Base-by-base conservation (phyloP, 1,140 invertebrate species). In the Triops cancriformis region DNA sequence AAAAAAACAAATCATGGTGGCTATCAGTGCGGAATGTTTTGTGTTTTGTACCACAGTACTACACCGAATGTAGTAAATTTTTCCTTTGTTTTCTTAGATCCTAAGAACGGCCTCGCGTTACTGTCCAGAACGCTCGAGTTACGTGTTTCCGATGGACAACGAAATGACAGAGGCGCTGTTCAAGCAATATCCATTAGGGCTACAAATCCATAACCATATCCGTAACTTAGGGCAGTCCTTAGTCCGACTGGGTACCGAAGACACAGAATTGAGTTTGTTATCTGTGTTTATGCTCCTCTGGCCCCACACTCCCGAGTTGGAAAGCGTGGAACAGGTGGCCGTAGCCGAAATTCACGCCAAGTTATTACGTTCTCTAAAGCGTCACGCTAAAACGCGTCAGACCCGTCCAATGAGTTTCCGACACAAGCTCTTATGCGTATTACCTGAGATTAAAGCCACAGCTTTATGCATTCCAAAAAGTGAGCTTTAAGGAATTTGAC, bases 381-480 rank as follows among this genome's bases (percentile, higher is more conserved):
- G 31, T 37, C 74, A 43, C 23, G 14, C 74, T 6, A 26, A 31
- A 73, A 23, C 37, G n/a, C 72, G 77, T n/a, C 73, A 72, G 72
- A 18, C 73, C 10, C 26, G 41, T n/a, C 28, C 41, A 0, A 42
- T 28, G 14, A 73, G 23, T 45, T 26, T 78, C 10, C 26, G 28
- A 18, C 18, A 27, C 26, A 78, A 78, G n/a, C n/a, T 78, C 64
- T 26, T 78, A n/a, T 42, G 42, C 27, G n/a, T 45, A 23, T 72
- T 78, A n/a, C 42, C 77, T 23, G 72, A 78, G 23, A 73, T 78
- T 74, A 31, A 45, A 73, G 72, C 77, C 42, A 41, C 51, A 18
- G 51, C 51, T 64, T 64, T 64, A 64, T 64, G 51, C n/a, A 11
- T 64, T 64, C 51, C 51, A 6, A 10, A 64, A 64, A 18, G 18